Conservation (phyloP, 1,140 invertebrate species). For the Tenebrio molitor region DNA sequence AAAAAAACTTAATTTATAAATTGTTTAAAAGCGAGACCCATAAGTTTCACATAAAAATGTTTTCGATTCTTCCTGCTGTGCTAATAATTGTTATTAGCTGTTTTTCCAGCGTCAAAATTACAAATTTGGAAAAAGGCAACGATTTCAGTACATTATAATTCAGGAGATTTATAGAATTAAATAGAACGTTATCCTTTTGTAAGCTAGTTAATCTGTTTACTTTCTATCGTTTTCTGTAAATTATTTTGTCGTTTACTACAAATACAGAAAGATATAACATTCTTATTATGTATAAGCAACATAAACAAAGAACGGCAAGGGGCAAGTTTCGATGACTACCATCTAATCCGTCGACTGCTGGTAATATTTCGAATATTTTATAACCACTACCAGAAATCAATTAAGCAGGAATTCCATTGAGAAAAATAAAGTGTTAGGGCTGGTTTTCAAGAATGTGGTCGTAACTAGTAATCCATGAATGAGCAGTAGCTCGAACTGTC, state of each 20-base stretch:
- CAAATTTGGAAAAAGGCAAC: background rate
- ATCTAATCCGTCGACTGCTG: constrained; percentile 12
- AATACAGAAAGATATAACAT: background rate
- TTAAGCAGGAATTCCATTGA: constrained; percentile 41
- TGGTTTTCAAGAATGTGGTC: constrained; percentile 48
- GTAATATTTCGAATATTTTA: constrained; percentile 29
- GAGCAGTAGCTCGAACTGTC: constrained; percentile 51
- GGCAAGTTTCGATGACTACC: constrained; percentile 17
- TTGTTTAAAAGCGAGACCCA: too few species aligned
- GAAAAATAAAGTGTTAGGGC: constrained; percentile 37
- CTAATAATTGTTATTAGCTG: constrained; percentile 13
- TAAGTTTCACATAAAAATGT: background rate
- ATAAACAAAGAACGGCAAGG: background rate
- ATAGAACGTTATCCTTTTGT: background rate
- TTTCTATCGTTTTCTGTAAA: constrained; percentile 18
- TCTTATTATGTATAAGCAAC: background rate
- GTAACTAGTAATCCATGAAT: constrained; percentile 49
- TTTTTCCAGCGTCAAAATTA: constrained; percentile 10
- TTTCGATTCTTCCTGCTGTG: background rate
- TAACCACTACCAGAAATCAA: constrained; percentile 29
- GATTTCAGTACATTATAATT: too few species aligned
- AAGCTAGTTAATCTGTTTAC: background rate
- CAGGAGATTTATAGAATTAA: too few species aligned
- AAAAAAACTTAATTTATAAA: too few species aligned
- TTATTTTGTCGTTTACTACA: constrained; percentile 22